phyloP scores from a whole-genome alignment of 1,140 invertebrate species.

The Neoseiulus cucumeris region DNA sequence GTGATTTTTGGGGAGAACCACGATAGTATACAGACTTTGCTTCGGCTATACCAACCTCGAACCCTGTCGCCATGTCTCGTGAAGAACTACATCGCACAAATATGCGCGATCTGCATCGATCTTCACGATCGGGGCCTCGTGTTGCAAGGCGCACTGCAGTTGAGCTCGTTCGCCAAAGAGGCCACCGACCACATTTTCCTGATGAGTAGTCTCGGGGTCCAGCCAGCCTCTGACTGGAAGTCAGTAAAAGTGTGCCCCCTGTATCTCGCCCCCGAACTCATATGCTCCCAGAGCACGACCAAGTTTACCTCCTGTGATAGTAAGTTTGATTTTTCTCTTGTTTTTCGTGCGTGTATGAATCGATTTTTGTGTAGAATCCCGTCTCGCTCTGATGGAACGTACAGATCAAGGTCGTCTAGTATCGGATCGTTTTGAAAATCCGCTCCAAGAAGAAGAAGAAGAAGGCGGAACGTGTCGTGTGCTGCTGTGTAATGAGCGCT shows the following conservation, averaged over 20 bases:
- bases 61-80: not conserved
- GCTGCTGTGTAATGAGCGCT: too few relatives aligned
- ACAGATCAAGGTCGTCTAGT: too few relatives aligned
- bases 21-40: not conserved
- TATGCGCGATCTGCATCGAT: conserved; percentile 7
- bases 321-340: too few relatives aligned
- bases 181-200: not conserved
- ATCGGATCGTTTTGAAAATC: too few relatives aligned
- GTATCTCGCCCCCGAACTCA: not conserved
- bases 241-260: not conserved
- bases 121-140: not conserved
- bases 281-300: not conserved
- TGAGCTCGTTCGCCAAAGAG: not conserved
- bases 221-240: not conserved
- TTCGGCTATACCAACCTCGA: not conserved
- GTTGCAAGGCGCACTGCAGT: not conserved
- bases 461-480: too few relatives aligned
- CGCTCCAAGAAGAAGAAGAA: too few relatives aligned
- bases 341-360: too few relatives aligned
- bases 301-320: too few relatives aligned
- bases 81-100: not conserved
- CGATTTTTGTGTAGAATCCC: too few relatives aligned
- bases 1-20: not conserved
- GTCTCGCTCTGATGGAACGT: too few relatives aligned
- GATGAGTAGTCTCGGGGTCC: not conserved